Evolutionary conservation across 2,113 vertebrate species (phyloP).

Genomic region (Zosterops borbonicus): DNA sequence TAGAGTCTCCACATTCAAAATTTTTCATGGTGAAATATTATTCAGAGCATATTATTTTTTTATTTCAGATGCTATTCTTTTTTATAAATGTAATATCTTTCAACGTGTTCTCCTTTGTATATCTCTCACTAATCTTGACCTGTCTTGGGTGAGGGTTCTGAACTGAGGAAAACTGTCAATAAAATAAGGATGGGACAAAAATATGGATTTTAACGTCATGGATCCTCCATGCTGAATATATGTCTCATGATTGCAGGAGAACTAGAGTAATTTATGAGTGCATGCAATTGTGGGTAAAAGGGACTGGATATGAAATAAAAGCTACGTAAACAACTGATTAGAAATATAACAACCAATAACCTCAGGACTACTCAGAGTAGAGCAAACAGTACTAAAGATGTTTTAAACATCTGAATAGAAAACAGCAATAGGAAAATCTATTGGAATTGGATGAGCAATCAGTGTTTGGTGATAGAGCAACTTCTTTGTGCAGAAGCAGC

Average conservation of each 20-base stretch:
- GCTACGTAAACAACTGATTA: neutral
- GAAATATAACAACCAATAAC: neutral
- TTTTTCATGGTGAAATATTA: neutral
- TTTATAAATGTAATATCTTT: neutral
- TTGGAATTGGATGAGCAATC: neutral
- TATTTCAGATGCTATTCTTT: neutral
- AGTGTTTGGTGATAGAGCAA: neutral
- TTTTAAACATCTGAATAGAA: neutral
- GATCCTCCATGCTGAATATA: neutral
- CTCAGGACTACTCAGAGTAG: neutral
- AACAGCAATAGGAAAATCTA: neutral
- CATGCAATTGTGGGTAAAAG: neutral
- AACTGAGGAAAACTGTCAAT: neutral
- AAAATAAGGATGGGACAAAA: neutral
- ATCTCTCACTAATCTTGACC: neutral
- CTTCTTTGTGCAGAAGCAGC: neutral
- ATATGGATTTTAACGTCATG: neutral
- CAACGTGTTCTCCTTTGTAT: neutral
- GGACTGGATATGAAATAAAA: neutral
- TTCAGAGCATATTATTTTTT: neutral
- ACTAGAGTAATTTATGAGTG: neutral
- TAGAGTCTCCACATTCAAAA: neutral
- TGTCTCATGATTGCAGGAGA: neutral
- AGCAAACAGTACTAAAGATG: neutral
- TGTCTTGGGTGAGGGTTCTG: neutral